A percentile compares a stretch with the other conserved stretches of the same genome.
Evolutionary conservation across 2,888 invertebrate genomes (phyloP).

Genomic region (Yponomeuta plumbellus): DNA sequence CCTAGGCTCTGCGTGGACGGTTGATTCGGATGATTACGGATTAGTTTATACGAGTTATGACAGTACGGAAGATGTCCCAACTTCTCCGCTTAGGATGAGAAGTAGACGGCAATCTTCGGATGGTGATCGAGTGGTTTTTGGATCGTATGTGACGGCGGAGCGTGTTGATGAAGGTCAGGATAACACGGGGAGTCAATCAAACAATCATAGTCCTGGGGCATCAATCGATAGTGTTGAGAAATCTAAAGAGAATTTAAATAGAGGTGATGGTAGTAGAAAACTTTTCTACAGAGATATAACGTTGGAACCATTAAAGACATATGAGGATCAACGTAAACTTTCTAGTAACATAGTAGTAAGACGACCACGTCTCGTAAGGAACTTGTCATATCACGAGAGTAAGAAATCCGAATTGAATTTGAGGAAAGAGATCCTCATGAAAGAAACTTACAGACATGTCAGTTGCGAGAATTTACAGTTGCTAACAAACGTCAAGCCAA

Average conservation of each 20-base stretch:
- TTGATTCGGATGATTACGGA: slow-evolving; percentile 40
- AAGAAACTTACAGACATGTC: slow-evolving; percentile 40
- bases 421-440: slow-evolving; percentile 48
- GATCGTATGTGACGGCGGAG: slow-evolving; percentile 35
- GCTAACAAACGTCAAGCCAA: background rate
- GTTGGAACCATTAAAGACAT: background rate
- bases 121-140: slow-evolving; percentile 33
- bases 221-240: slow-evolving; percentile 20
- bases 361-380: slow-evolving; percentile 20
- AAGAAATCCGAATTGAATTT: slow-evolving; percentile 40
- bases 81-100: slow-evolving; percentile 56
- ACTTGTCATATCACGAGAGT: slow-evolving; percentile 36
- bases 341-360: background rate
- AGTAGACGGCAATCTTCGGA: slow-evolving; percentile 62
- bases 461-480: slow-evolving; percentile 45
- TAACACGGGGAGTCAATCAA: background rate
- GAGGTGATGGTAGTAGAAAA: slow-evolving; percentile 27
- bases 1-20: slow-evolving; percentile 49
- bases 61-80: slow-evolving; percentile 52
- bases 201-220: background rate
- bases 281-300: slow-evolving; percentile 5
- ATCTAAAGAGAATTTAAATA: slow-evolving; percentile 29
- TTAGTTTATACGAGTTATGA: slow-evolving; percentile 41
- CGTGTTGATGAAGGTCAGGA: background rate
- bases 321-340: slow-evolving; percentile 21